A percentile compares a stretch with the other conserved stretches of the same genome.
These are phyloP conservation scores for Brachypalpus laphriformis DNA, from an alignment of 2,888 invertebrate genomes.

Conservation along the genomic window DNA sequence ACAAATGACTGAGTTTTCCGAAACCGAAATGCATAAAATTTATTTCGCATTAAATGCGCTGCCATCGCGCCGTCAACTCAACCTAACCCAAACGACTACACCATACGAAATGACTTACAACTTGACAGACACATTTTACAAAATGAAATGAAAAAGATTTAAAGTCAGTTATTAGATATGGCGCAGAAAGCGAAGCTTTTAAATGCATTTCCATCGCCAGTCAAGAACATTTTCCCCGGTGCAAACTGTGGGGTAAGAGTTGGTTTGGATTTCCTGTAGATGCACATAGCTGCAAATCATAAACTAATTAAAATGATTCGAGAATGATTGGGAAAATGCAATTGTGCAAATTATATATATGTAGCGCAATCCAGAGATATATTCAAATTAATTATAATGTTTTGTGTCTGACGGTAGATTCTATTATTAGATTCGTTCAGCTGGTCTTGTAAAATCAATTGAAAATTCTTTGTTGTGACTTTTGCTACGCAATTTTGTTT, in stretches of 20 bases:
- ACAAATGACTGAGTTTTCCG: constrained; percentile 38
- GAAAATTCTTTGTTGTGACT: constrained; percentile 36
- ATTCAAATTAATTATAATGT: constrained; percentile 29
- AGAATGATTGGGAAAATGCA: constrained; percentile 15
- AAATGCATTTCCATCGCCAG: constrained; percentile 56
- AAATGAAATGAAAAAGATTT: constrained; percentile 16
- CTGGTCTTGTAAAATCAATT: constrained; percentile 31
- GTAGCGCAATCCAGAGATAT: constrained; percentile 22
- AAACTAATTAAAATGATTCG: constrained; percentile 62
- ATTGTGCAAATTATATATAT: constrained; percentile 38
- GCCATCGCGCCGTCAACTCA: constrained; percentile 16
- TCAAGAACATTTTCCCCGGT: constrained; percentile 29
- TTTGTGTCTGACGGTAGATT: not conserved
- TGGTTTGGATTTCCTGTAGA: not conserved
- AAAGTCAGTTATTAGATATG: constrained; percentile 52
- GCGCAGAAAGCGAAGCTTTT: constrained; percentile 44
- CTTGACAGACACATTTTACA: constrained; percentile 50
- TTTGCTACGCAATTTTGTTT: constrained; percentile 14
- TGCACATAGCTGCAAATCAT: constrained; percentile 17
- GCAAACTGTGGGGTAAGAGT: not conserved
- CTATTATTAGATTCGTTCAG: constrained; percentile 32
- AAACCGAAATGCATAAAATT: constrained; percentile 56
- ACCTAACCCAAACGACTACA: not conserved
- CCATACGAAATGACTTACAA: constrained; percentile 36
- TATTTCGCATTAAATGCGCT: constrained; percentile 55